Conservation (phyloP, 1,140 invertebrate genomes). For the Lysiphlebus fabarum region DNA sequence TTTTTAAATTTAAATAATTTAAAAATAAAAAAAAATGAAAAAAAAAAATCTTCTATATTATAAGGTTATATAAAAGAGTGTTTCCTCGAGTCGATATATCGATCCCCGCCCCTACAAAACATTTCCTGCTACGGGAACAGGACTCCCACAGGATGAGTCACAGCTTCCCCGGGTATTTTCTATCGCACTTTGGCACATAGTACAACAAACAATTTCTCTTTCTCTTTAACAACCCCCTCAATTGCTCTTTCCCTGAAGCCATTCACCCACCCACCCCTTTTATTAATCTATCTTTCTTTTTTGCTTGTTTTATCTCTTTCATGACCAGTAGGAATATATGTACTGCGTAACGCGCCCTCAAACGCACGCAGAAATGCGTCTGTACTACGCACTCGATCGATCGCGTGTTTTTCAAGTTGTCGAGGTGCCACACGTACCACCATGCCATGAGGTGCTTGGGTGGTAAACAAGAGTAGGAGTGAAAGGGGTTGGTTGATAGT, state of each 20-base stretch:
- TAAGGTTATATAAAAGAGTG: conserved; percentile 35
- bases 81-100: conserved; percentile 56
- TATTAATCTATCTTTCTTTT: background rate
- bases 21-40: conserved; percentile 2
- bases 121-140: conserved; percentile 55
- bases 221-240: conserved; percentile 24
- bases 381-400: conserved; percentile 46
- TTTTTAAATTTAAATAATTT: too few species aligned
- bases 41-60: conserved; percentile 6
- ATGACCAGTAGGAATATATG: conserved; percentile 26
- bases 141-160: conserved; percentile 54
- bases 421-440: conserved; percentile 29
- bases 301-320: conserved; percentile 1
- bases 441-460: too few species aligned
- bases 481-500: conserved; percentile 6
- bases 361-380: conserved; percentile 36
- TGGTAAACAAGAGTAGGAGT: too few species aligned
- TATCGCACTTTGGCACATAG: conserved; percentile 20
- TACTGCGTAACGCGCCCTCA: conserved; percentile 25
- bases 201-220: background rate
- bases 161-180: conserved; percentile 46
- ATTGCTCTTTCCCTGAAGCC: conserved; percentile 2
- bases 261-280: background rate
- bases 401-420: conserved; percentile 5
- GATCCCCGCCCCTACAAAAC: conserved; percentile 51